Percentiles rank a stretch among this genome's conserved stretches.
Conservation (phyloP, 2,888 invertebrate species). For the Macroteleia sp. region DNA sequence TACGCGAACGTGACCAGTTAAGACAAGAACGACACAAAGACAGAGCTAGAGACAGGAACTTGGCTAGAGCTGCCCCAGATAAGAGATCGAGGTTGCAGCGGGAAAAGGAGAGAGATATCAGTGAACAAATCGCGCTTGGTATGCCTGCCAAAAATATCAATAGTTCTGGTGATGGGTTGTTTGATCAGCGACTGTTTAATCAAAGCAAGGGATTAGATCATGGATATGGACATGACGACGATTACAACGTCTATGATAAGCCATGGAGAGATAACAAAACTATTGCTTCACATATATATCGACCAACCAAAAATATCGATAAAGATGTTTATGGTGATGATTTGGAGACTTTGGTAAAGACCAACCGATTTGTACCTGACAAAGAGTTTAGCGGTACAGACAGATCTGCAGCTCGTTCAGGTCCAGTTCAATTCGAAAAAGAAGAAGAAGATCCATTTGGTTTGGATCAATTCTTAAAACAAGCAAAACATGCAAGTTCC, state of each 20-base stretch:
- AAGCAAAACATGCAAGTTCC: slow-evolving; percentile 94
- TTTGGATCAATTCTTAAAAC: slow-evolving; percentile 98
- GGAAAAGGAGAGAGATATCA: slow-evolving; percentile 97
- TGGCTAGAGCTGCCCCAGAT: slow-evolving; percentile 96
- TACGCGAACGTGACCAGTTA: slow-evolving; percentile 92
- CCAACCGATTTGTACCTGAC: slow-evolving; percentile 98
- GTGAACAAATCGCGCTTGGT: slow-evolving; percentile 98
- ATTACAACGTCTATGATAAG: slow-evolving; percentile 98
- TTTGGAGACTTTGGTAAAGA: slow-evolving; percentile 94
- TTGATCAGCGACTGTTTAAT: slow-evolving; percentile 98
- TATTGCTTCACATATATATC: slow-evolving; percentile 94
- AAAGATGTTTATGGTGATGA: slow-evolving; percentile 96
- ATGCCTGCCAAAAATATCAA: slow-evolving; percentile 92
- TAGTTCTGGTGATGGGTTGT: slow-evolving; percentile 91
- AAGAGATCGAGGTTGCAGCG: slow-evolving; percentile 94
- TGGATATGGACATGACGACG: slow-evolving; percentile 98
- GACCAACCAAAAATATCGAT: slow-evolving; percentile 94
- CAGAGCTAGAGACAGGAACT: slow-evolving; percentile 95
- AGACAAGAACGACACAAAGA: slow-evolving; percentile 96
- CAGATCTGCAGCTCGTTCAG: slow-evolving; percentile 89
- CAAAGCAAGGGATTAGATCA: slow-evolving; percentile 96
- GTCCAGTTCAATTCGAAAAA: slow-evolving; percentile 98
- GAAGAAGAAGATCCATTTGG: slow-evolving; percentile 97
- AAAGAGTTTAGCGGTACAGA: slow-evolving; percentile 98
- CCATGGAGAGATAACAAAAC: slow-evolving; percentile 97